Evolutionary conservation across 2,888 invertebrate species (phyloP).

Genomic region (Standfussiana lucernea): DNA sequence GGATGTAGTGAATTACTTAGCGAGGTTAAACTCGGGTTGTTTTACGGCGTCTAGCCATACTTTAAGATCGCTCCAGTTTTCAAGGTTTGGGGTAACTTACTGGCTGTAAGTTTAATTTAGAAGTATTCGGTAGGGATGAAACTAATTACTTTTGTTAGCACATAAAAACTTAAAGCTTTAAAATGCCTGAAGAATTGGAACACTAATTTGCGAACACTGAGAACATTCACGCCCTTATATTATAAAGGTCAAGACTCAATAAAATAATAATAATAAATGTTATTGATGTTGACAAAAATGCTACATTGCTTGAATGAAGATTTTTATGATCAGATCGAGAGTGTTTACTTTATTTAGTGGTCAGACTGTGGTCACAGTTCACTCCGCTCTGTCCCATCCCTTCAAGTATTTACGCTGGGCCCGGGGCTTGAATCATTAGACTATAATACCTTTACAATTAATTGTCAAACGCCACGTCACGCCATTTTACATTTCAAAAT

Average conservation of each 20-base stretch:
- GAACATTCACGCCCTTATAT: neutral
- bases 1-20: conserved; percentile 48
- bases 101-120: conserved; percentile 42
- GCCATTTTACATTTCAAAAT: conserved; percentile 46
- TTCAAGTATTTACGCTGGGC: conserved; percentile 32
- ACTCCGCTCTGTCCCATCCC: neutral
- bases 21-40: conserved; percentile 27
- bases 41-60: conserved; percentile 44
- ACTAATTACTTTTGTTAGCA: conserved; percentile 41
- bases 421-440: conserved; percentile 36
- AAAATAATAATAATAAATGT: neutral
- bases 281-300: neutral
- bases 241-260: neutral
- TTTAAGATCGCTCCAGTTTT: conserved; percentile 36
- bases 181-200: conserved; percentile 4
- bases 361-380: conserved; percentile 4
- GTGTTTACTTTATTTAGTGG: neutral
- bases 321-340: neutral
- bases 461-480: conserved; percentile 53
- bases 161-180: conserved; percentile 35
- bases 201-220: neutral
- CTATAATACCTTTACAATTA: conserved; percentile 54
- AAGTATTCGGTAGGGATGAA: conserved; percentile 27
- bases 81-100: conserved; percentile 35
- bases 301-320: neutral